These are phyloP conservation scores for Troglohyphantes excavatus DNA, from an alignment of 2,888 invertebrate genomes.

Conservation along the genomic window DNA sequence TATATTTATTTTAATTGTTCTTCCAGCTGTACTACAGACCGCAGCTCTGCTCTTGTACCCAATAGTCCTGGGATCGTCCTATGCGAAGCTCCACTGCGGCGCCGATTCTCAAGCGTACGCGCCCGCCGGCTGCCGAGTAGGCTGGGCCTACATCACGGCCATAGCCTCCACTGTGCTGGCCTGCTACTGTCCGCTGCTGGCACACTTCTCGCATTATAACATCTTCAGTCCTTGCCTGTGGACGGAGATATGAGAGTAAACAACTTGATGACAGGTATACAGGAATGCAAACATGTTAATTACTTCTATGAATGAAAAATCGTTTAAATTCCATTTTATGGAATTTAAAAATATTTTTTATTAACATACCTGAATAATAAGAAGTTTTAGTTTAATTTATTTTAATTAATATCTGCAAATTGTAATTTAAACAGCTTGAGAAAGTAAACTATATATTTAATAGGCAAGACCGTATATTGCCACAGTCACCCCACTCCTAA, in stretches of 20 bases:
- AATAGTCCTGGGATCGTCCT: conserved; percentile 83
- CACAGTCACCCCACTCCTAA: too few species aligned
- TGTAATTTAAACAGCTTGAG: too few species aligned
- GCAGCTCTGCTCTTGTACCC: conserved; percentile 83
- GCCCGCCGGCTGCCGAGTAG: conserved; percentile 82
- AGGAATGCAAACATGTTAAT: too few species aligned
- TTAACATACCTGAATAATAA: too few species aligned
- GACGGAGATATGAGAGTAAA: conserved; percentile 61
- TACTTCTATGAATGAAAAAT: too few species aligned
- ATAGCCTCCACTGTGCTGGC: conserved; percentile 83
- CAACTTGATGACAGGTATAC: not conserved
- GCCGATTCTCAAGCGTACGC: conserved; percentile 81
- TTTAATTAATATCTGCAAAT: too few species aligned
- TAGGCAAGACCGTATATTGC: too few species aligned
- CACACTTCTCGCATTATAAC: conserved; percentile 80
- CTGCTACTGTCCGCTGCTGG: conserved; percentile 83
- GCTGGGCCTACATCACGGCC: conserved; percentile 83
- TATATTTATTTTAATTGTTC: not conserved
- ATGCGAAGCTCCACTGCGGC: conserved; percentile 83
- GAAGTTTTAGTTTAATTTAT: too few species aligned
- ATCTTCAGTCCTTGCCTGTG: conserved; percentile 68
- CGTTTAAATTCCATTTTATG: too few species aligned
- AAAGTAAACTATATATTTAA: too few species aligned
- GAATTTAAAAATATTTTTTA: too few species aligned
- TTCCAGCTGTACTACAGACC: conserved; percentile 83